Evolutionary conservation across 37 sponge, comb jelly and placozoan species (phyloP), one percentile per base, ranked within the genome.

Genomic region (Ianthella basta): DNA sequence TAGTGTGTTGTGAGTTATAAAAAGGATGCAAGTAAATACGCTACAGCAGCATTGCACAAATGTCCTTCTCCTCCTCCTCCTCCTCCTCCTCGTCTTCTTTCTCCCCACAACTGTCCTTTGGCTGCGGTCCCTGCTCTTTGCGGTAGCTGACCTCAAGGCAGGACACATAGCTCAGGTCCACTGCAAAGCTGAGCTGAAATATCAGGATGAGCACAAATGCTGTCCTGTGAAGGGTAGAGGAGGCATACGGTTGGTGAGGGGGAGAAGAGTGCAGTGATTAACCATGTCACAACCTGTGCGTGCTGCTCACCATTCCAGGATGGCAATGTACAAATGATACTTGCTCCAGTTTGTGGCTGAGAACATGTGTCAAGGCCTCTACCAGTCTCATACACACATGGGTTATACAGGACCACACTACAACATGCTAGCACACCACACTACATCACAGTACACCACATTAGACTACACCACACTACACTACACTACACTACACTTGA

Each of bases 271-370:
- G 50, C 50, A 44, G 8, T 8, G 8, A 10, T 3, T 8, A 44
- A 44, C 50, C 50, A n/a, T n/a, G n/a, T n/a, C n/a, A n/a, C n/a
- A n/a, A n/a, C n/a, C n/a, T n/a, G n/a, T n/a, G n/a, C 8, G 34
- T 44, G 50, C 8, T 44, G 50, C 86, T 86, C 55, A 91, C 91
- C 91, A 91, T 84, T 91, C 91, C 80, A 81, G 80, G 0, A 91
- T 53, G n/a, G 91, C 91, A 84, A 91, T 84, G 74, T 91, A 84
- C 0, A 81, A 53, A 6, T 75, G 21, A 38, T 90, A 86, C 72
- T 90, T 90, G 32, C 77, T 83, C 86, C 86, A 90, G 83, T 86
- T 25, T 14, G 75, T 63, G 23, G 83, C 88, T 88, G 70, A 0
- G n/a, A 0, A 13, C 59, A 61, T 2, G 27, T 14, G 63, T 25